Evolutionary conservation across 37 sponge, comb jelly and placozoan species (phyloP), one percentile per base, ranked within the genome.

Genomic region (Halichondria panicea): DNA sequence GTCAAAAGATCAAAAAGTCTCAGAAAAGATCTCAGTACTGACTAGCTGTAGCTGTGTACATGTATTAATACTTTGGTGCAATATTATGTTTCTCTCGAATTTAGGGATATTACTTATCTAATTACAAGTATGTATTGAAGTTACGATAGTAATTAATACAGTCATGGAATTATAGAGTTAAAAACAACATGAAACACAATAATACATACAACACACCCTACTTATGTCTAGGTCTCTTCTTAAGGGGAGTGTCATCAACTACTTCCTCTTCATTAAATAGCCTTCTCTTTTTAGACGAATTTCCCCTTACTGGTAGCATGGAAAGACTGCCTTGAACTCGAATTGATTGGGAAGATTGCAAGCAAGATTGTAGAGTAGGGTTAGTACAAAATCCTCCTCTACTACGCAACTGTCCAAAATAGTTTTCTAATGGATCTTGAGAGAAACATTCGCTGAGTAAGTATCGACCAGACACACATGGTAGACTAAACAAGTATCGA

Each of bases 331-430:
- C 69, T n/a, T 68, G 69, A 4, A 68, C 46, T 43, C 69, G 69
- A 9, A 68, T 6, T 21, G 69, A 68, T 31, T 43, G 69, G 22
- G 69, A 45, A n/a, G 69, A 68, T 11, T 4, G 3, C 24, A 68
- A 43, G 50, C 78, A 77, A n/a, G n/a, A n/a, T n/a, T n/a, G n/a
- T n/a, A 45, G 52, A 70, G 63, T 77, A 24, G 76, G 76, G 39
- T 75, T 75, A 24, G 59, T 64, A 60, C 64, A 58, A 27, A 63
- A 28, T 9, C 66, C 78, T 21, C 78, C 78, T 35, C 67, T 6
- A 12, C 55, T 38, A 63, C 78, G 27, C 3, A 44, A 68, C 78
- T 77, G 66, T 42, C n/a, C n/a, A n/a, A n/a, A n/a, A n/a, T 63
- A 77, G 19, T 45, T 63, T 55, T 77, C 78, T 12, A 77, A 19